Percentiles rank a stretch among this genome's conserved stretches.
phyloP scores from a whole-genome alignment of 1,140 invertebrate species.

The Probaryconus sp. region DNA sequence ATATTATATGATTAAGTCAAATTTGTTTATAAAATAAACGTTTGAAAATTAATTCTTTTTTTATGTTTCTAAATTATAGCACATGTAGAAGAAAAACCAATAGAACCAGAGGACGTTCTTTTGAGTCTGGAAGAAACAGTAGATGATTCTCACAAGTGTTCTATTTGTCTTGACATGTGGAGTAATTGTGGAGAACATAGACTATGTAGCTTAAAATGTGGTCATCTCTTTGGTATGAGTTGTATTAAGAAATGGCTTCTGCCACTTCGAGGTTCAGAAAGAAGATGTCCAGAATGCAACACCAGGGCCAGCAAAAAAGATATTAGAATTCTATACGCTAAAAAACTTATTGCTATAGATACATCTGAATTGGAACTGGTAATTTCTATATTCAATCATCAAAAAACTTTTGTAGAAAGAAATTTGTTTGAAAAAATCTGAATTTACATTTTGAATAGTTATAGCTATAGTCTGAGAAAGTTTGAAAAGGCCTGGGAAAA shows the following conservation, averaged over 20 bases:
- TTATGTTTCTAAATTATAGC: too few relatives aligned
- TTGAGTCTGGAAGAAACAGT: conserved; percentile 70
- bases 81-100: too few relatives aligned
- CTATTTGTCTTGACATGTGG: conserved; percentile 93
- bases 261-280: conserved; percentile 36
- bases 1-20: too few relatives aligned
- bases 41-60: too few relatives aligned
- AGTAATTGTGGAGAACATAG: conserved; percentile 91
- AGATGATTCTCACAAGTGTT: conserved; percentile 85
- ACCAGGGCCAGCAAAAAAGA: conserved; percentile 85
- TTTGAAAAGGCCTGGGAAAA: too few relatives aligned
- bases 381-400: conserved; percentile 5
- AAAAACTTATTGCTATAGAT: conserved; percentile 81
- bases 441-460: too few relatives aligned
- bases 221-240: conserved; percentile 91
- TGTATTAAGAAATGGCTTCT: conserved; percentile 91
- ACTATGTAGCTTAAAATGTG: conserved; percentile 90
- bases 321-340: conserved; percentile 86
- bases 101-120: conserved; percentile 1
- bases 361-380: conserved; percentile 81
- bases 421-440: too few relatives aligned
- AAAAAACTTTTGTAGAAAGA: not conserved
- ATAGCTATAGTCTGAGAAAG: too few relatives aligned
- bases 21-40: too few relatives aligned
- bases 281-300: conserved; percentile 93